Evolutionary conservation across 2,888 invertebrate species (phyloP).

Genomic region (Orchestes rusci): DNA sequence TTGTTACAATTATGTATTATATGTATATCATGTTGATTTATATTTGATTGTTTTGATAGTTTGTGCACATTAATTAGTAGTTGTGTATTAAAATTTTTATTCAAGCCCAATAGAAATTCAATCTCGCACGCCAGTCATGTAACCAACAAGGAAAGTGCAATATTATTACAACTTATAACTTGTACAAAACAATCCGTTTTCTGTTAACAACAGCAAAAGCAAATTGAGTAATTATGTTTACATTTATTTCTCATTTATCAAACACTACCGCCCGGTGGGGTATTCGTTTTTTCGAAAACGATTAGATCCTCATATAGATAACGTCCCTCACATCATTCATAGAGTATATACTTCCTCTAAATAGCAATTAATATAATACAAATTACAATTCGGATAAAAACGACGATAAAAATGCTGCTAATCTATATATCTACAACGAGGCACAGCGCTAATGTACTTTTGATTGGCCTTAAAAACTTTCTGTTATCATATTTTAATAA

Average conservation of each 20-base stretch:
- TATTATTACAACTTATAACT: too few relatives aligned
- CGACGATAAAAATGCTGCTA: conserved; percentile 18
- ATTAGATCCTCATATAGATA: conserved; percentile 22
- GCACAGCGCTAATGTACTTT: conserved; percentile 27
- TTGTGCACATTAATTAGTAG: too few relatives aligned
- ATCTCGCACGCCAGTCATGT: too few relatives aligned
- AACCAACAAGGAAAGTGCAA: too few relatives aligned
- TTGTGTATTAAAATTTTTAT: too few relatives aligned
- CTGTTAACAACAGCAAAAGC: conserved; percentile 11
- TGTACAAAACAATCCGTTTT: too few relatives aligned
- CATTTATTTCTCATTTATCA: conserved; percentile 23
- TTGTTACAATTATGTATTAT: too few relatives aligned
- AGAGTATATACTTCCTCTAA: conserved; percentile 19
- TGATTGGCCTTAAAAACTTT: conserved; percentile 29
- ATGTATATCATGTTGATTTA: too few relatives aligned
- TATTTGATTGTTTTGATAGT: too few relatives aligned
- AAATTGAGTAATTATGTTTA: conserved; percentile 22
- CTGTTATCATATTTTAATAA: conserved; percentile 28
- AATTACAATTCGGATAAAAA: conserved; percentile 19
- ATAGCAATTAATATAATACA: conserved; percentile 25
- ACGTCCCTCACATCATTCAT: conserved; percentile 11
- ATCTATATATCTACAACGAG: conserved; percentile 19
- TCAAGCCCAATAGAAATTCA: too few relatives aligned
- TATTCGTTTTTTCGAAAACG: conserved; percentile 11
- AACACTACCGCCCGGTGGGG: background rate